phyloP scores from a whole-genome alignment of 2,797 vertebrate genomes.

The Peromyscus eremicus region DNA sequence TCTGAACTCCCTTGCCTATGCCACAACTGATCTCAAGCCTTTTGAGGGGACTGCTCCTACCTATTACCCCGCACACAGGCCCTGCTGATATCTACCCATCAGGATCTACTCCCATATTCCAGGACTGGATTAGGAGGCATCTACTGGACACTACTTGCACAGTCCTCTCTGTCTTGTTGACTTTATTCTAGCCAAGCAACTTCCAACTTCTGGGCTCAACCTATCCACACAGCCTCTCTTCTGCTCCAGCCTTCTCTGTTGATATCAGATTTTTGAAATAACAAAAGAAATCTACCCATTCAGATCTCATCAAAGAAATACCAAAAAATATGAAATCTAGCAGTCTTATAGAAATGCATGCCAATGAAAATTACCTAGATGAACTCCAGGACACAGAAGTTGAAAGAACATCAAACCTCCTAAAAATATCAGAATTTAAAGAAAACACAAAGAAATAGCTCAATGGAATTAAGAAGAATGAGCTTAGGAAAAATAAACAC shows the following conservation, averaged over 20 bases:
- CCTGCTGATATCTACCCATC: not conserved
- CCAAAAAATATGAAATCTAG: not conserved
- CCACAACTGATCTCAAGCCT: not conserved
- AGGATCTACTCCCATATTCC: not conserved
- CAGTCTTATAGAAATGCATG: not conserved
- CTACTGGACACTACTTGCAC: not conserved
- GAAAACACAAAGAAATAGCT: not conserved
- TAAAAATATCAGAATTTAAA: not conserved
- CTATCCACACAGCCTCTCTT: not conserved
- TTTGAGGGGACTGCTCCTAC: not conserved
- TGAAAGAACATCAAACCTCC: too few relatives aligned
- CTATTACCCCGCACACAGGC: not conserved
- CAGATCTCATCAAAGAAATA: not conserved
- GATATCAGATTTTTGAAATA: not conserved
- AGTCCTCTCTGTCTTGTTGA: not conserved
- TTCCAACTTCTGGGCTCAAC: not conserved
- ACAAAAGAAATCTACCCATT: not conserved
- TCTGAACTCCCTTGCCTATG: not conserved
- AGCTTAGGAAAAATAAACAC: not conserved
- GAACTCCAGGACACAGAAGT: too few relatives aligned
- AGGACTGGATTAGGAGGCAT: not conserved
- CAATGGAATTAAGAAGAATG: not conserved
- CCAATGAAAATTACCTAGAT: too few relatives aligned
- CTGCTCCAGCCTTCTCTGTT: not conserved
- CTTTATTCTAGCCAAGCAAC: not conserved